Evolutionary conservation across 2,888 invertebrate genomes (phyloP), one percentile per base, ranked within the genome.

Genomic region (Eupithecia vulgata): DNA sequence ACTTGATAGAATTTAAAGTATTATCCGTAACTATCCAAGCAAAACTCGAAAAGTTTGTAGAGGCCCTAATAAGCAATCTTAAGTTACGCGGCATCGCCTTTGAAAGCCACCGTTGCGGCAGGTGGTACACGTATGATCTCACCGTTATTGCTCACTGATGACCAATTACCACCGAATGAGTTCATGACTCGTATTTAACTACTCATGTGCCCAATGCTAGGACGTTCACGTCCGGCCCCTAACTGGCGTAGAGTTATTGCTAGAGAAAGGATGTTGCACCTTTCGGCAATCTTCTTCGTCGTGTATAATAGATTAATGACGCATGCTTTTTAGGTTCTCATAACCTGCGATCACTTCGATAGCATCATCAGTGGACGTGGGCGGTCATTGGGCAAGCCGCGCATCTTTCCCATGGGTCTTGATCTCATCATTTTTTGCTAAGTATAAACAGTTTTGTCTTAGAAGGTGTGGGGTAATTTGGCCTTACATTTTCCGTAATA

Each of bases 121-220:
- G 79, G 78, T 77, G 74, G 89, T 88, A 85, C 84, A 81, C 81
- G 79, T 81, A 85, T 93, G 93, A 93, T 90, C 91, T 92, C 93
- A 93, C 88, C 88, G 83, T 82, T 85, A 89, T 92, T 91, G 92
- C 92, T 92, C 91, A 92, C 87, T 88, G 86, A 87, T 89, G 90
- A 89, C 88, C 89, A 88, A 89, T 87, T 87, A 87, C 87, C 82
- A 83, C 83, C 83, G 81, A 85, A 85, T 89, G 88, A 88, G 88
- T 89, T 88, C 89, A 88, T 83, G 85, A 87, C 85, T 83, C 80
- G 79, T 75, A 79, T 74, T 83, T 82, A 83, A 83, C 82, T 83
- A 35, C 71, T 74, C 76, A 67, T 74, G 81, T 72, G 81, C 83
- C 81, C 81, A 78, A 82, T 81, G 73, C 75, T 77, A 81, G 81